These are phyloP conservation scores for Halichoerus grypus DNA, from an alignment of 2,113 vertebrate genomes.

Conservation along the genomic window DNA sequence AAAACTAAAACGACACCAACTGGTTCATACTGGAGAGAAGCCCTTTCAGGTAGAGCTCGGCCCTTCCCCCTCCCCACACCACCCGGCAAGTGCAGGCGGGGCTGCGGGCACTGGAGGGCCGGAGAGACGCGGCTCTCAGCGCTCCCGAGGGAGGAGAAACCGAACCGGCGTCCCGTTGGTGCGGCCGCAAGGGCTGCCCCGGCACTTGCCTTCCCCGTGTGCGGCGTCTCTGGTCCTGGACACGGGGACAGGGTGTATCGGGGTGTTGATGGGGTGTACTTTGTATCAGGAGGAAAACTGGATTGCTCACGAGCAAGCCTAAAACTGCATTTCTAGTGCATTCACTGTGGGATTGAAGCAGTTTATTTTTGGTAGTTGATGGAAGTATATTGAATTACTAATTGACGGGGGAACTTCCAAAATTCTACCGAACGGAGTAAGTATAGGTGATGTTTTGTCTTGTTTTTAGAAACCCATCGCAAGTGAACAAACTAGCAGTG, in stretches of 20 bases:
- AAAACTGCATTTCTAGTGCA: too few relatives aligned
- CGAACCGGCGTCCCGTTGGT: accelerated
- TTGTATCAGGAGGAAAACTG: not conserved
- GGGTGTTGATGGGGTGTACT: too few relatives aligned
- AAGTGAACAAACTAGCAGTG: accelerated
- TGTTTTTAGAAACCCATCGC: not conserved
- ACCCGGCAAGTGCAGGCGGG: not conserved
- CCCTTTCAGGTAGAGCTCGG: constrained; percentile 94
- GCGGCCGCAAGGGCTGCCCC: accelerated
- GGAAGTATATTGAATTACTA: not conserved
- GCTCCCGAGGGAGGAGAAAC: too few relatives aligned
- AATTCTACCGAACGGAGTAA: not conserved
- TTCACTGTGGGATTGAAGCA: not conserved
- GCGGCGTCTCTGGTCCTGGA: accelerated
- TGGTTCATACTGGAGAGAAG: constrained; percentile 99
- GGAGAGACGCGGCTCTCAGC: accelerated
- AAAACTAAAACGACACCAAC: constrained; percentile 98
- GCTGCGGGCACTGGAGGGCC: not conserved
- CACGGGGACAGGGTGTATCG: accelerated
- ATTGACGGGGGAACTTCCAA: too few relatives aligned
- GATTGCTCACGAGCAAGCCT: not conserved
- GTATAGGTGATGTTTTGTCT: not conserved
- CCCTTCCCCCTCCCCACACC: not conserved
- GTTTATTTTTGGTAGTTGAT: not conserved
- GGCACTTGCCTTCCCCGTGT: accelerated